Evolutionary conservation across 2,888 invertebrate genomes (phyloP).

Genomic region (Phasia obesa): DNA sequence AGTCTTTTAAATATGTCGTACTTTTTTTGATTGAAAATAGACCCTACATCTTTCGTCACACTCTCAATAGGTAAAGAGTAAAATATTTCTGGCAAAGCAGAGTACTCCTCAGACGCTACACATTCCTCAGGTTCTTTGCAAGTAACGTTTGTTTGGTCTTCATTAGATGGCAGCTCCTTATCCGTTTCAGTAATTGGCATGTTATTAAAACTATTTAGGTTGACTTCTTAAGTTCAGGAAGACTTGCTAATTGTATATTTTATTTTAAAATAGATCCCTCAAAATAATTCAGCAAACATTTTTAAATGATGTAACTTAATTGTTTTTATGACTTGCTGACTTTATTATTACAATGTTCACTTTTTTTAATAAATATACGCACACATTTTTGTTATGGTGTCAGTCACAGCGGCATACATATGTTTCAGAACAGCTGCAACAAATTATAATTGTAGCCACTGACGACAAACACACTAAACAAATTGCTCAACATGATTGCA

Average conservation of each 20-base stretch:
- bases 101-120: conserved; percentile 57
- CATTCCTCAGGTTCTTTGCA: conserved; percentile 40
- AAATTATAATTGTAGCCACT: too few species aligned
- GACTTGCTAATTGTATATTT: not conserved
- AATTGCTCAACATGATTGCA: too few species aligned
- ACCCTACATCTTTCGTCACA: conserved; percentile 2
- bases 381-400: not conserved
- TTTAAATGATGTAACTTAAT: too few species aligned
- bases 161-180: conserved; percentile 1
- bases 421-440: too few species aligned
- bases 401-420: not conserved
- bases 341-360: not conserved
- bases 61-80: conserved; percentile 55
- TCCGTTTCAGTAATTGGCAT: conserved; percentile 30
- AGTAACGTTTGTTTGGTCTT: not conserved
- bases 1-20: conserved; percentile 79
- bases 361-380: not conserved
- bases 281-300: too few species aligned
- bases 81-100: conserved; percentile 53
- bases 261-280: too few species aligned
- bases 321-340: too few species aligned
- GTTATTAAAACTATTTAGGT: not conserved
- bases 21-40: conserved; percentile 75
- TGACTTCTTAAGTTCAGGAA: not conserved
- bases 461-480: too few species aligned